Evolutionary conservation across 1,140 invertebrate species (phyloP), one percentile per base, ranked within the genome.

Genomic region (Drosophila melanica): DNA sequence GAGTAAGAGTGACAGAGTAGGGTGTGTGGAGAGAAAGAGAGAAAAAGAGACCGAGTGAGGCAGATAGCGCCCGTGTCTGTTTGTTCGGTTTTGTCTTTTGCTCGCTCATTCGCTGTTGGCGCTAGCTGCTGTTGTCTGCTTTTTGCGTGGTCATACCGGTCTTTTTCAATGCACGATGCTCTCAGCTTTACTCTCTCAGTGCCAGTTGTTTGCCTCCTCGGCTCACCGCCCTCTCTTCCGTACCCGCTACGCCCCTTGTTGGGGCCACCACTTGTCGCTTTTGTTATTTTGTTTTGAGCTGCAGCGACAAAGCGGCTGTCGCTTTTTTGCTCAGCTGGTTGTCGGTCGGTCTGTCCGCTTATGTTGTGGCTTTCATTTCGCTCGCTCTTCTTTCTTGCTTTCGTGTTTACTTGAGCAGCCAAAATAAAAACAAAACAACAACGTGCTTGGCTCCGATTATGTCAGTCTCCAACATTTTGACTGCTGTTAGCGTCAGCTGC

Each of bases 121-220:
- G 67, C 71, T 53, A 27, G 47, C 18, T 72, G 45, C 47, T 59
- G 39, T 27, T 42, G 37, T 62, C 39, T 72, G 67, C 53, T 70
- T 65, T 75, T 75, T 79, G 76, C 76, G 76, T 79, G 76, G 76
- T 66, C 47, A 76, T 81, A 87, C 84, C 84, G 84, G 84, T 89
- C 84, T 87, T 82, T 81, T 73, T 70, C 45, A 70, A 63, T 63
- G 59, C 44, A 44, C 54, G 58, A 73, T 75, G 35, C 33, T 54
- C 42, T 30, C 48, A 35, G 63, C 23, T 47, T 14, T 44, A 8
- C 18, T 50, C 16, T 45, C 30, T 18, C 59, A 16, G 41, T 44
- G 20, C 23, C 20, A 27, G 27, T 27, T 7, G 27, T 27, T 27
- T 27, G 27, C 27, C 6, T 65, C n/a, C 10, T 69, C 33, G 44